These are phyloP conservation scores for Actinostola sp. DNA, from an alignment of 92 coral and sea anemone species.

Conservation along the genomic window DNA sequence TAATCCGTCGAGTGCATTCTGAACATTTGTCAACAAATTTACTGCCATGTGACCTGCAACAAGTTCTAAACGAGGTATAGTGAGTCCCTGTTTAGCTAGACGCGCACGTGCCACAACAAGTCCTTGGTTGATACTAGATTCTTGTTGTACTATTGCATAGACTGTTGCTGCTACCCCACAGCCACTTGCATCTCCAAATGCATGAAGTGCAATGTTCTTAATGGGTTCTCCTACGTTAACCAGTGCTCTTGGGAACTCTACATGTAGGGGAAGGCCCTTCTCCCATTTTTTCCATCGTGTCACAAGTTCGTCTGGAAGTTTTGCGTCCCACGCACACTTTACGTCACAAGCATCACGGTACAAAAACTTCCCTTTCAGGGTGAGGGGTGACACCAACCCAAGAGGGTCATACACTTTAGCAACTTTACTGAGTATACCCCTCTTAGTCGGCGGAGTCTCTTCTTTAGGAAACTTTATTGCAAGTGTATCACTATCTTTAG, in stretches of 20 bases:
- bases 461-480: conserved; percentile 28
- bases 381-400: conserved; percentile 47
- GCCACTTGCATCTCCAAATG: conserved; percentile 60
- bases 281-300: conserved; percentile 33
- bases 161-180: conserved; percentile 46
- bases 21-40: conserved; percentile 23
- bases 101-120: conserved; percentile 27
- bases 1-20: conserved; percentile 8
- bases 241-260: conserved; percentile 29
- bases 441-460: conserved; percentile 5
- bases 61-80: conserved; percentile 36
- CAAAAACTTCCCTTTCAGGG: conserved; percentile 43
- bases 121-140: conserved; percentile 14
- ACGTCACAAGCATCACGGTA: conserved; percentile 51
- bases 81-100: conserved; percentile 31
- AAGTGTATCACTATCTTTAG: conserved; percentile 24
- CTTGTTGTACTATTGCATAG: conserved; percentile 36
- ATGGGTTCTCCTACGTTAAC: conserved; percentile 18
- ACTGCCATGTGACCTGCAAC: conserved; percentile 36
- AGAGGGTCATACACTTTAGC: conserved; percentile 56
- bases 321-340: conserved; percentile 54
- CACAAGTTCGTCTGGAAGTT: conserved; percentile 13
- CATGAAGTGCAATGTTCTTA: conserved; percentile 39
- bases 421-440: conserved; percentile 7
- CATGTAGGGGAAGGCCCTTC: conserved; percentile 21